These are phyloP conservation scores for Trichechus manatus DNA, from an alignment of 2,113 vertebrate species.

Conservation along the genomic window DNA sequence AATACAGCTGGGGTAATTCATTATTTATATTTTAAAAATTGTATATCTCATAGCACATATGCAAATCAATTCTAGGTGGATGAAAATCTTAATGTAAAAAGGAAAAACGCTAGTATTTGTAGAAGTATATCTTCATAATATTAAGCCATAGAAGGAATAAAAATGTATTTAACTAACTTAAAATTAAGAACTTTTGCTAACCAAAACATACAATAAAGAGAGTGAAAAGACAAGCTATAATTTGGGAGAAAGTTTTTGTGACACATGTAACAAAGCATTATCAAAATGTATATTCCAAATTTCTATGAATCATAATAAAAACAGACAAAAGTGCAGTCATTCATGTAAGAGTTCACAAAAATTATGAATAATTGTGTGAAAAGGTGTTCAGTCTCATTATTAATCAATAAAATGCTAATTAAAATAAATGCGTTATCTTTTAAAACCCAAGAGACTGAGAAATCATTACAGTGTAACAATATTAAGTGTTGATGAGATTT, in stretches of 20 bases:
- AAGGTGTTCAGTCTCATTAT: neutral
- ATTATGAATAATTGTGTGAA: neutral
- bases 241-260: no score
- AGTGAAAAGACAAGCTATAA: neutral
- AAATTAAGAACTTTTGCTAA: neutral
- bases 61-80: neutral
- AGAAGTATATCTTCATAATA: neutral
- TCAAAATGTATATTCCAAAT: neutral
- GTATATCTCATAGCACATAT: neutral
- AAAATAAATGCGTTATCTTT: neutral
- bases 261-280: neutral
- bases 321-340: neutral
- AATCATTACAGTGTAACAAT: rapidly evolving
- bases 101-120: neutral
- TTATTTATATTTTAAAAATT: neutral
- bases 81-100: neutral
- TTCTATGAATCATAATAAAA: neutral
- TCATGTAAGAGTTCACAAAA: neutral
- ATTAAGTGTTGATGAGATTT: no score
- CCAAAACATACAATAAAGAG: neutral
- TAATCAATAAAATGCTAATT: neutral
- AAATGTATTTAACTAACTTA: neutral
- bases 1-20: no score
- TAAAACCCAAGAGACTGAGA: neutral
- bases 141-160: neutral